Conservation (phyloP, 2,797 vertebrate species). For the Erpetoichthys calabaricus region DNA sequence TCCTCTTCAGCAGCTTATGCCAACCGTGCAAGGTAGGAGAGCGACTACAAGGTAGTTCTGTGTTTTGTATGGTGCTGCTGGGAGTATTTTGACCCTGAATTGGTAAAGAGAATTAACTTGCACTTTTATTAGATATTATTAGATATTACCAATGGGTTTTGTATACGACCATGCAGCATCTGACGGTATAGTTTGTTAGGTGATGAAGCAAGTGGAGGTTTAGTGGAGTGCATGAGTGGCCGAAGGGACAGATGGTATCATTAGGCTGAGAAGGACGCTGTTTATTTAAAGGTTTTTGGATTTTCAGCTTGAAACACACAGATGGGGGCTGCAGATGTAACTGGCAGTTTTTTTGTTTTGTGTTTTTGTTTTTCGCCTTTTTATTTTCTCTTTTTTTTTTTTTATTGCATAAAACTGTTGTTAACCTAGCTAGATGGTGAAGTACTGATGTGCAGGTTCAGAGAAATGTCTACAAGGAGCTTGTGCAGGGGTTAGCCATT, state of each 20-base stretch:
- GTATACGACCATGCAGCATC: slow-evolving; percentile 33
- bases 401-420: too few species aligned
- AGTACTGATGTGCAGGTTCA: too few species aligned
- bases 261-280: not conserved
- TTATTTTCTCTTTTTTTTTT: too few species aligned
- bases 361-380: too few species aligned
- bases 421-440: too few species aligned
- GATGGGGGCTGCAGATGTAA: too few species aligned
- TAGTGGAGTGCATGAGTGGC: slow-evolving; percentile 8
- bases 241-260: not conserved
- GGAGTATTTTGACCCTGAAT: slow-evolving; percentile 37
- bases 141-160: slow-evolving; percentile 16
- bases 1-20: slow-evolving; percentile 98
- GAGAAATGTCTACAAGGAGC: not conserved
- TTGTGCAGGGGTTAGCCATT: not conserved
- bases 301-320: too few species aligned
- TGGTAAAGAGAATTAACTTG: slow-evolving; percentile 19
- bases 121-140: slow-evolving; percentile 18
- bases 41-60: slow-evolving; percentile 48
- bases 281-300: too few species aligned
- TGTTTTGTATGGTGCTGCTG: slow-evolving; percentile 57
- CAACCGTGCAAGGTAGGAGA: slow-evolving; percentile 96
- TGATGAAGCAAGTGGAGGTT: slow-evolving; percentile 38
- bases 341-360: too few species aligned
- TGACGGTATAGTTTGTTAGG: slow-evolving; percentile 39